phyloP scores from a whole-genome alignment of 2,888 invertebrate genomes.

The Leucoma salicis region DNA sequence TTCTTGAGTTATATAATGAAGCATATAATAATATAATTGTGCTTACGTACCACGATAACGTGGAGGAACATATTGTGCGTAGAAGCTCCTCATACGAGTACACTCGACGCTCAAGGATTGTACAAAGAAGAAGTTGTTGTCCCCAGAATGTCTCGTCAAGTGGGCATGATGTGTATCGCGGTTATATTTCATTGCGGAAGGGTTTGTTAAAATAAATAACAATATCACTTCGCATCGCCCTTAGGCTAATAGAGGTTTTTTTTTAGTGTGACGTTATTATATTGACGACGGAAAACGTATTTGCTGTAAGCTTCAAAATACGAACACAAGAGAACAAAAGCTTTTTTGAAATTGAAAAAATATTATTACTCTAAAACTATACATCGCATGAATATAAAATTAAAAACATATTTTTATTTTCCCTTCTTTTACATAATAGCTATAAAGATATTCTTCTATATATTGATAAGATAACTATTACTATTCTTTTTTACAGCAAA shows the following conservation, averaged over 20 bases:
- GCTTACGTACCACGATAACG: too few species aligned
- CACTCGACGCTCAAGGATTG: slow-evolving; percentile 54
- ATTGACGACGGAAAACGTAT: not conserved
- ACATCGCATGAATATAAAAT: too few species aligned
- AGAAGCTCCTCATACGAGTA: slow-evolving; percentile 62
- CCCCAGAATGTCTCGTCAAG: slow-evolving; percentile 43
- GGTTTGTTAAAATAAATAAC: slow-evolving; percentile 36
- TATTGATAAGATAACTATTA: too few species aligned
- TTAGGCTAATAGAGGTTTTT: slow-evolving; percentile 11
- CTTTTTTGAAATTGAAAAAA: too few species aligned
- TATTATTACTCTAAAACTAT: too few species aligned
- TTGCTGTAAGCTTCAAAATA: too few species aligned
- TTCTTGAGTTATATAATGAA: slow-evolving; percentile 47
- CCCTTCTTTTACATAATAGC: too few species aligned
- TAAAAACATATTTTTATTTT: too few species aligned
- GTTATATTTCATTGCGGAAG: slow-evolving; percentile 31
- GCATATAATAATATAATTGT: slow-evolving; percentile 61
- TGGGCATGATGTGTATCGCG: slow-evolving; percentile 36
- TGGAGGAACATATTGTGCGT: slow-evolving; percentile 56
- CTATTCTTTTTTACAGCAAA: too few species aligned
- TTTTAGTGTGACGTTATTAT: slow-evolving; percentile 14
- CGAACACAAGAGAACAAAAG: too few species aligned
- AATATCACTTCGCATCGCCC: slow-evolving; percentile 23
- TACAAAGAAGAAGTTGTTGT: slow-evolving; percentile 56
- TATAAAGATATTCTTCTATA: too few species aligned